These are phyloP conservation scores for Polyergus mexicanus DNA, from an alignment of 1,140 invertebrate genomes.

Conservation along the genomic window DNA sequence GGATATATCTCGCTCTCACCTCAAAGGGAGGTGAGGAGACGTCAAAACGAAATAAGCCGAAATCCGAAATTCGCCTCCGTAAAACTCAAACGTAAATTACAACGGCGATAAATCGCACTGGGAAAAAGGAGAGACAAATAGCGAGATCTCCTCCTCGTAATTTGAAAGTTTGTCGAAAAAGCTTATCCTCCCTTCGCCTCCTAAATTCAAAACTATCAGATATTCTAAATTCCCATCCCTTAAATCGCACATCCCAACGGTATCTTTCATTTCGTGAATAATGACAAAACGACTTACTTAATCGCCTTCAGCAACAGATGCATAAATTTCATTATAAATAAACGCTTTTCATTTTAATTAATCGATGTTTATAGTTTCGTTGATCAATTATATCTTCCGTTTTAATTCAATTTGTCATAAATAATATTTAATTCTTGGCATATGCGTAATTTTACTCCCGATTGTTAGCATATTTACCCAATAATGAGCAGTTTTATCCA, in stretches of 20 bases:
- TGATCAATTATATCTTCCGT: neutral
- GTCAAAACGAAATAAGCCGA: neutral
- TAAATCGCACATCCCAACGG: neutral
- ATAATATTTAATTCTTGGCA: neutral
- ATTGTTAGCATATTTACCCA: too few relatives aligned
- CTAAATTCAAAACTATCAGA: conserved; percentile 17
- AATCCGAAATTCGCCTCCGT: conserved; percentile 6
- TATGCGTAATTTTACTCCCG: too few relatives aligned
- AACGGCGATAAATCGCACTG: neutral
- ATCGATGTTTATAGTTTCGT: neutral
- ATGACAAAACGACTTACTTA: neutral
- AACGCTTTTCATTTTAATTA: neutral
- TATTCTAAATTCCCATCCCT: neutral
- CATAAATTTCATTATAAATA: neutral
- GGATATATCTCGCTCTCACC: conserved; percentile 34
- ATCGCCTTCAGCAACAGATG: neutral
- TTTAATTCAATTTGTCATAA: neutral
- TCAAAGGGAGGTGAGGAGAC: neutral
- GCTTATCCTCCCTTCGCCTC: neutral
- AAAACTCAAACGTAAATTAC: conserved; percentile 33
- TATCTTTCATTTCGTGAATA: neutral
- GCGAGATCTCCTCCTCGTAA: conserved; percentile 5
- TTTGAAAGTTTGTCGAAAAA: neutral
- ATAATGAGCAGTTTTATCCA: too few relatives aligned
- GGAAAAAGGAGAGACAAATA: neutral